Base-by-base conservation (phyloP, 30 jellyfish, hydroid and myxozoan genomes). In the Sanderia malayensis region DNA sequence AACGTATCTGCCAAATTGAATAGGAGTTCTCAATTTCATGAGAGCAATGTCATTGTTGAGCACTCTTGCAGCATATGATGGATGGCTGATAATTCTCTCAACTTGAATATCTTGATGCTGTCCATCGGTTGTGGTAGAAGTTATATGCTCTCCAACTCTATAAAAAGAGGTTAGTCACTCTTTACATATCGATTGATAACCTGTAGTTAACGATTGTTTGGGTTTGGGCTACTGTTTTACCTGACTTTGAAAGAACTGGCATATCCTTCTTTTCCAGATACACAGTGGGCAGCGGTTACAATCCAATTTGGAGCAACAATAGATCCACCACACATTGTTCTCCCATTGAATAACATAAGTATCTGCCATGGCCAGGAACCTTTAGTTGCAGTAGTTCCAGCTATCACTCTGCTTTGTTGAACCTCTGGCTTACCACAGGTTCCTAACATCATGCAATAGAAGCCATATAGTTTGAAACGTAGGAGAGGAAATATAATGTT, bases 281-380 rank as follows among this genome's bases (percentile, higher is more conserved):
- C 84, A 30, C 93, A 81, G 46, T 81, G 93, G 8, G 85, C 49
- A 2, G 93, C 93, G 23, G 93, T 81, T 30, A 81, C 66, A 1
- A 81, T 73, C 93, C 93, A 81, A 44, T 59, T 58, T 1, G 85
- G 93, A 11, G 93, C 73, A 68, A 81, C 58, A 30, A 81, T 37
- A 4, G 93, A 62, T 2, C 84, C 93, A 1, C 93, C 93, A 46
- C 93, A 81, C 4, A 29, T 31, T 30, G 59, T 61, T 2, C 1
- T 0, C 3, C 93, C 85, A 26, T 58, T 0, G 19, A 17, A 10
- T 26, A 55, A 31, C 80, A 81, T 68, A 1, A 67, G 76, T 28
- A 81, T 47, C 67, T 65, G 82, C 93, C 93, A 81, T 58, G 93
- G 94, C 94, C 94, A 82, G 2, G 86, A 86, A 9, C 94, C 86